Conservation (phyloP, 2,797 vertebrate genomes). For the Centroberyx gerrardi region DNA sequence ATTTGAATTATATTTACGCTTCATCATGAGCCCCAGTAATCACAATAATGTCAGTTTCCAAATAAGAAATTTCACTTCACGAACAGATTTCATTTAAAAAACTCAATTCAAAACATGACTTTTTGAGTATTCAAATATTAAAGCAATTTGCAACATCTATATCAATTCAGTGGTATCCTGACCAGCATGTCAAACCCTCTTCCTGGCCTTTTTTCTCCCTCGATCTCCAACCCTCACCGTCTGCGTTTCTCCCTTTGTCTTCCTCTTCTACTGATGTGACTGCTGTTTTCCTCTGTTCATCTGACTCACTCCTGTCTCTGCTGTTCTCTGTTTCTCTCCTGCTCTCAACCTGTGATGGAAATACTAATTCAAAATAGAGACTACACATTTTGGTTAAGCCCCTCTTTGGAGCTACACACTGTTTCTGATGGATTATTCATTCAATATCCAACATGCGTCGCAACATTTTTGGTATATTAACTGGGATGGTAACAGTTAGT, state of each 20-base stretch:
- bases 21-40: too few species aligned
- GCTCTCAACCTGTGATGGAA: neutral
- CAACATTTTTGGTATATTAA: too few species aligned
- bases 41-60: neutral
- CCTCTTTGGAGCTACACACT: neutral
- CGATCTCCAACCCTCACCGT: too few species aligned
- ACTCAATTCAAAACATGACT: too few species aligned
- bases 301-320: neutral
- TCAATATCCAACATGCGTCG: neutral
- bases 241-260: too few species aligned
- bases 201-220: neutral
- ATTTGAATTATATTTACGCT: too few species aligned
- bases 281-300: neutral
- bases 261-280: too few species aligned
- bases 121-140: too few species aligned
- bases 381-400: neutral
- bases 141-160: too few species aligned
- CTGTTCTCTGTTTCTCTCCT: neutral
- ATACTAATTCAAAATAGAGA: neutral
- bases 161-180: too few species aligned
- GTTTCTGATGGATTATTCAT: neutral
- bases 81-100: neutral
- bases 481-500: too few species aligned
- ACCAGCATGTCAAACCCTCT: neutral
- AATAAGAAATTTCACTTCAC: neutral